Percentiles rank a stretch among this genome's conserved stretches.
phyloP scores from a whole-genome alignment of 2,888 invertebrate genomes.

The Trichopria drosophilae region DNA sequence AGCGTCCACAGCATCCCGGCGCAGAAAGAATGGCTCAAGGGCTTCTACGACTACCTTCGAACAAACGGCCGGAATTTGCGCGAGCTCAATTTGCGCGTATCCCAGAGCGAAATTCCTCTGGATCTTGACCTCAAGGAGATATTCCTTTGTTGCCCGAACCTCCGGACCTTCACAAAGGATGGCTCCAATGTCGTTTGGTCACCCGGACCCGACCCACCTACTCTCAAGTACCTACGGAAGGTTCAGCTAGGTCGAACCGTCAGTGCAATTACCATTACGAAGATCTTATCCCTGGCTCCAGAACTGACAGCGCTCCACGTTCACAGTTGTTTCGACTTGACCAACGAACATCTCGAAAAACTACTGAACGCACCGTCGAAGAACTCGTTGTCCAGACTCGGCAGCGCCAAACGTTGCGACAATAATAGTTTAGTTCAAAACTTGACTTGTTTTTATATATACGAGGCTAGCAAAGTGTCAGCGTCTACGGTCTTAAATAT shows the following conservation, averaged over 20 bases:
- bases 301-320: constrained; percentile 52
- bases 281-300: constrained; percentile 53
- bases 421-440: constrained; percentile 42
- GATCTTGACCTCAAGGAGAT: constrained; percentile 52
- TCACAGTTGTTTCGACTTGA: constrained; percentile 55
- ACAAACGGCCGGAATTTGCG: constrained; percentile 49
- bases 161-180: constrained; percentile 51
- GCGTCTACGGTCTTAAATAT: constrained; percentile 50
- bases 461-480: constrained; percentile 54
- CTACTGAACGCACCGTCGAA: constrained; percentile 33
- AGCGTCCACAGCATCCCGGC: constrained; percentile 54
- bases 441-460: constrained; percentile 56
- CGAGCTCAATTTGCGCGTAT: constrained; percentile 52
- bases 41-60: constrained; percentile 53
- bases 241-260: constrained; percentile 54
- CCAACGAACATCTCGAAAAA: constrained; percentile 51
- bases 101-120: constrained; percentile 45
- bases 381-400: too few species aligned
- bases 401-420: too few species aligned
- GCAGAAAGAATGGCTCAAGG: constrained; percentile 51
- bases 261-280: constrained; percentile 49
- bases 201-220: constrained; percentile 41
- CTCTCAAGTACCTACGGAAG: constrained; percentile 44
- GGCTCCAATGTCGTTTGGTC: constrained; percentile 54
- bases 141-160: constrained; percentile 50